These are phyloP conservation scores for Tachycineta bicolor DNA, from an alignment of 2,113 vertebrate species.

Conservation along the genomic window DNA sequence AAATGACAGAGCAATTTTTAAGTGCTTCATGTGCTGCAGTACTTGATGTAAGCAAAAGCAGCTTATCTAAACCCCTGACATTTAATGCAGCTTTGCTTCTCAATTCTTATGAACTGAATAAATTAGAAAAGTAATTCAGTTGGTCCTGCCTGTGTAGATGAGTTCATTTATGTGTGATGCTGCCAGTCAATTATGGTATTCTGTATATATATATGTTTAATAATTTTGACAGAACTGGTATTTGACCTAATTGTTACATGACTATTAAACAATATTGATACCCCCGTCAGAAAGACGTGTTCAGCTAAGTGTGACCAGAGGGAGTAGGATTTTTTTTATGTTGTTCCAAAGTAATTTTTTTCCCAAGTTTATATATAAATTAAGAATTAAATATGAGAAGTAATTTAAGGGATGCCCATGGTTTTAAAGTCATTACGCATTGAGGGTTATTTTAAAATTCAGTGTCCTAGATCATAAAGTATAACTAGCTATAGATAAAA, in stretches of 20 bases:
- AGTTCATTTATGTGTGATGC: not conserved
- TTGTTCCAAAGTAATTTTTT: not conserved
- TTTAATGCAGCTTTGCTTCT: slow-evolving; percentile 23
- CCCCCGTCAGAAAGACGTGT: rapidly evolving
- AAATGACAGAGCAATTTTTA: slow-evolving; percentile 45
- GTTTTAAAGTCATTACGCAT: not conserved
- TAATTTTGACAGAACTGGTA: not conserved
- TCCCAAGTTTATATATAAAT: not conserved
- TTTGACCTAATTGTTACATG: not conserved
- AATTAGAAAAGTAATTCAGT: not conserved
- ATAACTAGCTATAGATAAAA: not conserved
- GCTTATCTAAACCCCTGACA: slow-evolving; percentile 37
- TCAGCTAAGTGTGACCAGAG: not conserved
- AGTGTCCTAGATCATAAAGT: not conserved
- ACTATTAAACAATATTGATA: not conserved
- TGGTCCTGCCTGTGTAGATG: not conserved
- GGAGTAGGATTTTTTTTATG: not conserved
- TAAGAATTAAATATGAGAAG: not conserved
- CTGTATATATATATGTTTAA: not conserved
- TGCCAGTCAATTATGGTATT: not conserved
- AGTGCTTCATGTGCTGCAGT: slow-evolving; percentile 7
- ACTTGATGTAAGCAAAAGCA: not conserved
- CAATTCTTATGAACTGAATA: not conserved
- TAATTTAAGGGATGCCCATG: not conserved
- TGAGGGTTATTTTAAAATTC: not conserved